Percentiles rank a stretch among this genome's conserved stretches.
Conservation (phyloP, 2,888 invertebrate species). For the Dicyrtomina minuta region DNA sequence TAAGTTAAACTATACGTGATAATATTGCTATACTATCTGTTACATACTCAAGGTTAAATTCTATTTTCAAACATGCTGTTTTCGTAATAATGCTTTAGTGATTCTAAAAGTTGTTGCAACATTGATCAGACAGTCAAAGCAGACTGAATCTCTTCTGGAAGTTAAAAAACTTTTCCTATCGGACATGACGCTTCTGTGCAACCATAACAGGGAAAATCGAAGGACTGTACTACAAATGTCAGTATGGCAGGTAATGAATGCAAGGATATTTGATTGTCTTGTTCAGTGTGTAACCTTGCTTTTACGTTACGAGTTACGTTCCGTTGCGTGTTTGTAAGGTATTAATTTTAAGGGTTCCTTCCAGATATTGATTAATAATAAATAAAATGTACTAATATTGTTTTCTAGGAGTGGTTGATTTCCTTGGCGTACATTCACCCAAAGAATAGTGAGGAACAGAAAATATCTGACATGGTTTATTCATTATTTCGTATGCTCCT, state of each 20-base stretch:
- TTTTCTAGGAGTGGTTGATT: slow-evolving; percentile 99
- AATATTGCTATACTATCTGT: too few relatives aligned
- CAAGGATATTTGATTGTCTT: slow-evolving; percentile 41
- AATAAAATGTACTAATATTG: too few relatives aligned
- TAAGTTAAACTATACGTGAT: too few relatives aligned
- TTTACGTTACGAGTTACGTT: too few relatives aligned
- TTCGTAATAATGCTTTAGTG: too few relatives aligned
- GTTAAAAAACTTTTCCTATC: slow-evolving; percentile 95
- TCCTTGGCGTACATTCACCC: slow-evolving; percentile 98
- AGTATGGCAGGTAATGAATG: slow-evolving; percentile 97
- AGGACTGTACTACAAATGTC: slow-evolving; percentile 99
- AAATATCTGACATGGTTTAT: slow-evolving; percentile 97
- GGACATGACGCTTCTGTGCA: slow-evolving; percentile 97
- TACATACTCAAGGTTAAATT: too few relatives aligned
- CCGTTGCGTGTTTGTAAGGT: too few relatives aligned
- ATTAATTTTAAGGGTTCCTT: not conserved
- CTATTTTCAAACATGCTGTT: too few relatives aligned
- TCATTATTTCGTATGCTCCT: slow-evolving; percentile 94
- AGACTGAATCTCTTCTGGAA: slow-evolving; percentile 83
- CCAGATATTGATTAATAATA: slow-evolving; percentile 58
- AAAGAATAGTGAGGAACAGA: slow-evolving; percentile 89
- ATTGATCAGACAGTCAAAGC: slow-evolving; percentile 92
- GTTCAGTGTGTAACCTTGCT: not conserved
- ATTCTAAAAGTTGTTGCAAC: slow-evolving; percentile 98
- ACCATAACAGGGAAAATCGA: slow-evolving; percentile 94